Conservation (phyloP, 2,888 invertebrate species). For the Fragum sueziense region DNA sequence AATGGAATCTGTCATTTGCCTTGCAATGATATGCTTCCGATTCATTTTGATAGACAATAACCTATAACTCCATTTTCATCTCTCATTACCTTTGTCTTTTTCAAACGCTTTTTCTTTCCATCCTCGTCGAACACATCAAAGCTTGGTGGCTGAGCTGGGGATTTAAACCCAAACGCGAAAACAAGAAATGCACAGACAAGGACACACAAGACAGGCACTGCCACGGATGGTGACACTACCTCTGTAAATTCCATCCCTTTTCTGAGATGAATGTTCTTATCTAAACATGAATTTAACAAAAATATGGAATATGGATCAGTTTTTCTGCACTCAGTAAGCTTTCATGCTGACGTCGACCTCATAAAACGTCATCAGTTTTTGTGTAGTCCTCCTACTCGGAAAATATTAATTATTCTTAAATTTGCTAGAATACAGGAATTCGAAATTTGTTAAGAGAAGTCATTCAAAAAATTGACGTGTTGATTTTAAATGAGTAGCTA, state of each 20-base stretch:
- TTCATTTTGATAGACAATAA: too few species aligned
- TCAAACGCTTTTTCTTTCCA: constrained; percentile 64
- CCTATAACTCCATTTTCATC: too few species aligned
- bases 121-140: constrained; percentile 76
- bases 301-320: constrained; percentile 65
- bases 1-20: too few species aligned
- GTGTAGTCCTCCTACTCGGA: constrained; percentile 24
- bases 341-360: constrained; percentile 78
- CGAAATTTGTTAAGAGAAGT: not conserved
- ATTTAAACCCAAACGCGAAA: constrained; percentile 91
- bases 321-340: constrained; percentile 51
- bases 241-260: constrained; percentile 77
- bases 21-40: too few species aligned
- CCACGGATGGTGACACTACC: constrained; percentile 83
- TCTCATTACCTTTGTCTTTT: constrained; percentile 74
- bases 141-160: constrained; percentile 88
- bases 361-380: constrained; percentile 68
- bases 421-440: not conserved
- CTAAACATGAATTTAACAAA: constrained; percentile 40
- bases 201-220: constrained; percentile 86
- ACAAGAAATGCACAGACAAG: constrained; percentile 89
- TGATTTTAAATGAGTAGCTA: not conserved
- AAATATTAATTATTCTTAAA: not conserved
- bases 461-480: not conserved
- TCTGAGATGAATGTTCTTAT: not conserved